These are phyloP conservation scores for Habropoda laboriosa DNA, from an alignment of 1,140 invertebrate genomes.

Conservation along the genomic window DNA sequence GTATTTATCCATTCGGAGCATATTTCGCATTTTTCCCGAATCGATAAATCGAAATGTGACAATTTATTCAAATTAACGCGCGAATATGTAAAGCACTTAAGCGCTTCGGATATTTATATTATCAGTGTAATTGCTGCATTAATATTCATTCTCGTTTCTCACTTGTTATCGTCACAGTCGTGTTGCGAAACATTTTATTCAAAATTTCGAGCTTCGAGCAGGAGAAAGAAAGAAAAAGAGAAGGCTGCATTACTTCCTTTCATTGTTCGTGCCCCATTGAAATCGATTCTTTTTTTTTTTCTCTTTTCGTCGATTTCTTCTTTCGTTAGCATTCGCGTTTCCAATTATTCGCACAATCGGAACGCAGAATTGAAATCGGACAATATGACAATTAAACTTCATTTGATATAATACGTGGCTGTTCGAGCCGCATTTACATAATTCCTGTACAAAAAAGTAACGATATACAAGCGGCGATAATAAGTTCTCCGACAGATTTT, in stretches of 20 bases:
- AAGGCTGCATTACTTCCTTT: no score
- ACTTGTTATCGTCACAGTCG: not conserved
- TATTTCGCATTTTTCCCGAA: no score
- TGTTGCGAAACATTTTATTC: not conserved
- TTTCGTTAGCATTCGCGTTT: no score
- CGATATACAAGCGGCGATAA: no score
- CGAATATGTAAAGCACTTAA: not conserved
- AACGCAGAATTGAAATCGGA: not conserved
- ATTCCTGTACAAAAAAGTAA: not conserved
- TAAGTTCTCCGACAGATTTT: not conserved
- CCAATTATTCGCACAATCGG: slow-evolving; percentile 17
- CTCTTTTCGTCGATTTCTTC: not conserved
- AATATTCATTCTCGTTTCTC: not conserved
- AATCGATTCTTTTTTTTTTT: no score
- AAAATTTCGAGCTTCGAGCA: not conserved
- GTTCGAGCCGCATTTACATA: not conserved
- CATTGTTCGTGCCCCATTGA: no score
- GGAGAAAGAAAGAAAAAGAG: no score
- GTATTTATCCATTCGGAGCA: no score
- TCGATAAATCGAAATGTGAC: not conserved
- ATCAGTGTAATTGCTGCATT: not conserved
- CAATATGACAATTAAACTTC: not conserved
- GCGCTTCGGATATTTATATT: not conserved
- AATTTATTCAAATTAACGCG: slow-evolving; percentile 1
- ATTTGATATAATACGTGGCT: not conserved